Base-by-base conservation (phyloP, 2,113 vertebrate species). In the Amphiprion percula region DNA sequence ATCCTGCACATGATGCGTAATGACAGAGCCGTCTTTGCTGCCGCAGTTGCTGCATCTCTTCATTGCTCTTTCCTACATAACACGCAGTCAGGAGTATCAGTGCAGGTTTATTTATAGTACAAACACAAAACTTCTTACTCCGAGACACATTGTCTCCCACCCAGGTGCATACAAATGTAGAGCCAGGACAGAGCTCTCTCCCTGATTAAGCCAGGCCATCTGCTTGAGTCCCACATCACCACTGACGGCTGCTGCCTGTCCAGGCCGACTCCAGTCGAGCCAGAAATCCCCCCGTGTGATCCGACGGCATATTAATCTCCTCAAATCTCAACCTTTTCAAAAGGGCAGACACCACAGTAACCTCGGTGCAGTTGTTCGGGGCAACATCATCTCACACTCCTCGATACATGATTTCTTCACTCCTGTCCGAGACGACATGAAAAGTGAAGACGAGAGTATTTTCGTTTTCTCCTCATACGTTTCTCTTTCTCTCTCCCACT, bases 251-350 rank as follows among this genome's bases (percentile, higher is more conserved):
- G 60, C 84, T 72, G 78, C 26, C 28, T 21, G 86, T 86, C 80
- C 79, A 74, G 67, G 70, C 68, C 47, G 4, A 39, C 59, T 67
- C 53, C 39, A 11, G 61, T 60, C 65, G 11, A 65, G 73, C 76
- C 77, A 74, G 46, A 77, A 68, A 61, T 74, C 79, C 84, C 77
- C 79, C 62, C 5, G 47, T 17, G 85, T 69, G 82, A 84, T 83
- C 79, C 74, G 79, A 77, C 66, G 5, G 74, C 86, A 76, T 79
- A 87, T 90, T 90, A 90, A 90, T 91, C 86, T 88, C 62, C 79
- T 74, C 56, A 71, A 83, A 89, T 77, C 84, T 84, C 84, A 84
- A 84, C 86, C 87, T 90, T 87, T 83, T 72, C 66, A 50, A 90
- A 92, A 89, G 86, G 84, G 65, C 87, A 87, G 70, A 62, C 72